Base-by-base conservation (phyloP, 2,797 vertebrate genomes). In the Danionella dracula region DNA sequence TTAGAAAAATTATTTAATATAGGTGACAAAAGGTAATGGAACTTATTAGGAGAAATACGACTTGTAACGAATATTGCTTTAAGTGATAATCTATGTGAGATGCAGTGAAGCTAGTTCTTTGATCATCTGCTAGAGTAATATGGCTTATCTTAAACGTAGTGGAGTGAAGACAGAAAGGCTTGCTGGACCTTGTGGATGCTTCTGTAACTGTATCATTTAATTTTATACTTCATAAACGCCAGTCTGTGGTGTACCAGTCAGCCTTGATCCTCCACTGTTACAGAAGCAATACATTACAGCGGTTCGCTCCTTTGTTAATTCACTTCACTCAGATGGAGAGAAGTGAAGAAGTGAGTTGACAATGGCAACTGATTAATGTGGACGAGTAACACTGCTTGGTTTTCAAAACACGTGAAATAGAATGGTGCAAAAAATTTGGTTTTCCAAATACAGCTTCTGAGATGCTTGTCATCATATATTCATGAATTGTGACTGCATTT, bases 221-320 rank as follows among this genome's bases (percentile, higher is more conserved):
- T 87, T 87, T 88, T 84, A 87, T 86, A 85, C 86, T 85, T 86
- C 85, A 88, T 88, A 86, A 88, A 87, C 83, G 81, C 84, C 77
- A 83, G 82, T 84, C 85, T 84, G 83, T 80, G 73, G 80, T 74
- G 76, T 82, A n/a, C n/a, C n/a, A 83, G 78, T 82, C 84, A 81
- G 80, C 65, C 79, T 74, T 81, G 81, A 75, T 77, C 79, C 70
- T 56, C 79, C 76, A 72, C 79, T 77, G 78, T 75, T 82, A 74
- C 66, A 34, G 70, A 82, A 82, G 76, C 79, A 77, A 82, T 85
- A 81, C 85, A 88, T 88, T 86, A 86, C 83, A 84, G 78, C 73
- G 78, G 83, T 86, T 74, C 77, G 79, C 72, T 79, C 74, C 76
- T 81, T 0, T 70, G 62, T 75, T 79, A 77, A 79, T 82, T 86